Percentiles rank a stretch among this genome's conserved stretches.
These are phyloP conservation scores for Orthonevra nobilis DNA, from an alignment of 2,888 invertebrate species.

Conservation along the genomic window DNA sequence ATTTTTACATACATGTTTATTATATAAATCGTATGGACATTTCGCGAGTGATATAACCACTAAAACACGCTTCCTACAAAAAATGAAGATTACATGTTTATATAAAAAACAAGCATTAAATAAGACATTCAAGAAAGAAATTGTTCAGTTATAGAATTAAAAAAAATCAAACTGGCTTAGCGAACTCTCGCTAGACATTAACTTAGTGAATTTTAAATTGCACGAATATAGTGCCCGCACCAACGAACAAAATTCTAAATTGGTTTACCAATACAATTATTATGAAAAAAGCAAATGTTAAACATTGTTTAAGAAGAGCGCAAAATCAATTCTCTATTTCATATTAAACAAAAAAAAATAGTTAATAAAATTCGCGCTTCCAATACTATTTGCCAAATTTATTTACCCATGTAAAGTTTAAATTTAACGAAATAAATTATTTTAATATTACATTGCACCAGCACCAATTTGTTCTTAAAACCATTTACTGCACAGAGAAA, in stretches of 20 bases:
- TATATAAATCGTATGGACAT: slow-evolving; percentile 69
- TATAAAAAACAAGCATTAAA: slow-evolving; percentile 68
- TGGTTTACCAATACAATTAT: slow-evolving; percentile 50
- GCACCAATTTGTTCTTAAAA: slow-evolving; percentile 66
- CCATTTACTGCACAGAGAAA: slow-evolving; percentile 47
- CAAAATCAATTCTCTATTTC: slow-evolving; percentile 63
- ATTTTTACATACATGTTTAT: slow-evolving; percentile 70
- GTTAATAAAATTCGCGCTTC: slow-evolving; percentile 77
- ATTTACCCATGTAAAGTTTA: slow-evolving; percentile 60
- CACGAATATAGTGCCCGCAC: slow-evolving; percentile 69
- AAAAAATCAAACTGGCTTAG: slow-evolving; percentile 60
- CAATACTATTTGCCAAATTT: slow-evolving; percentile 79
- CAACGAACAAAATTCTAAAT: slow-evolving; percentile 67
- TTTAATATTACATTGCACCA: slow-evolving; percentile 54
- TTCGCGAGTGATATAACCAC: slow-evolving; percentile 76
- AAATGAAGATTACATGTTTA: slow-evolving; percentile 45
- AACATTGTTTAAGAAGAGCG: slow-evolving; percentile 69
- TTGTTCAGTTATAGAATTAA: slow-evolving; percentile 55
- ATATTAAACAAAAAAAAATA: slow-evolving; percentile 58
- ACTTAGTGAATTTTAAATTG: slow-evolving; percentile 44
- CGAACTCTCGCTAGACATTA: slow-evolving; percentile 40
- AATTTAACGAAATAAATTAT: slow-evolving; percentile 34
- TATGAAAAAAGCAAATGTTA: slow-evolving; percentile 43
- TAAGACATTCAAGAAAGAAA: slow-evolving; percentile 72
- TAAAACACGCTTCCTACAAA: slow-evolving; percentile 75